phyloP scores from a whole-genome alignment of 2,888 invertebrate genomes.

The Cosmopolites sordidus region DNA sequence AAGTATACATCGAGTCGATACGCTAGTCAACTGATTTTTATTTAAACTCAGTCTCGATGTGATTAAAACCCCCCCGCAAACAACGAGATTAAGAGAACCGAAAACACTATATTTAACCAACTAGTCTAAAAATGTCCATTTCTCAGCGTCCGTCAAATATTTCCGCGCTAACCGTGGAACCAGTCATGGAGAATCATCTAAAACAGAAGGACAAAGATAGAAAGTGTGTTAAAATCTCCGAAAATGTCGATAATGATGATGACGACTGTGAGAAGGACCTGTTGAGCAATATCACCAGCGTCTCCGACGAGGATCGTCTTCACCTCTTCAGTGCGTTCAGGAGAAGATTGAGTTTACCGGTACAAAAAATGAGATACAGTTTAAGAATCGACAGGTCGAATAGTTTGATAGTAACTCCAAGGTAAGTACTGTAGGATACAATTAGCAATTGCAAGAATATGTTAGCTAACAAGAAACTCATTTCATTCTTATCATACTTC shows the following conservation, averaged over 20 bases:
- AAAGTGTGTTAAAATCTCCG: constrained; percentile 16
- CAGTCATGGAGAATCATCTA: neutral
- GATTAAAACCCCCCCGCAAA: no score
- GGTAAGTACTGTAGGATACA: no score
- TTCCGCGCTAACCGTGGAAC: neutral
- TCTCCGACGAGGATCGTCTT: neutral
- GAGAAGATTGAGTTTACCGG: constrained; percentile 36
- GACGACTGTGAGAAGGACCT: neutral
- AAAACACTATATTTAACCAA: neutral
- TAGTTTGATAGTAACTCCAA: constrained; percentile 3
- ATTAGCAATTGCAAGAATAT: no score
- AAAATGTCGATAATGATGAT: constrained; percentile 3
- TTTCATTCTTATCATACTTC: no score
- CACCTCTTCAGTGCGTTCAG: constrained; percentile 20
- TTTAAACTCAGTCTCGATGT: no score
- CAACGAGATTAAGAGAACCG: no score
- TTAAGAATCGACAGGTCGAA: constrained; percentile 8
- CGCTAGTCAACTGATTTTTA: neutral
- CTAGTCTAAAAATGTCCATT: no score
- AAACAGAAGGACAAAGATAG: constrained; percentile 1
- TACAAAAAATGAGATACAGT: constrained; percentile 26
- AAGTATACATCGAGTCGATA: neutral
- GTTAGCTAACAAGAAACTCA: no score
- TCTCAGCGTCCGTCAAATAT: neutral
- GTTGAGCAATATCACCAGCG: neutral